Percentiles rank a stretch among this genome's conserved stretches.
phyloP scores from a whole-genome alignment of 2,113 vertebrate species.

The Strigops habroptila region DNA sequence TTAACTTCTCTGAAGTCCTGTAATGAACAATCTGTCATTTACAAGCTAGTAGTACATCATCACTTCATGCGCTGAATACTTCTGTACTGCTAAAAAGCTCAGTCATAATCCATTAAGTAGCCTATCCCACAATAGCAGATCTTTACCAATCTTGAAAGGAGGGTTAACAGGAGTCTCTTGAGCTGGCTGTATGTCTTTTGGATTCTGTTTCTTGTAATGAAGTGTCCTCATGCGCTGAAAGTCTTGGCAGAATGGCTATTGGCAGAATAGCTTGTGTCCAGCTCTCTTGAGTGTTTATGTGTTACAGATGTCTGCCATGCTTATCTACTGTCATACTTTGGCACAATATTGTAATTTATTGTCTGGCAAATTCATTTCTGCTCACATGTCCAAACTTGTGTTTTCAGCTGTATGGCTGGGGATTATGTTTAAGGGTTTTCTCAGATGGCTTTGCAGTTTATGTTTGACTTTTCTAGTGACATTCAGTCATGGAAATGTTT shows the following conservation, averaged over 20 bases:
- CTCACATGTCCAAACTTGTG: neutral
- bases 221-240: neutral
- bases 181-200: neutral
- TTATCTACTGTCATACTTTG: neutral
- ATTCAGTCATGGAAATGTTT: neutral
- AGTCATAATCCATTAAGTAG: neutral
- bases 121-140: neutral
- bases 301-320: neutral
- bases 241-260: neutral
- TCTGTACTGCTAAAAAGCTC: neutral
- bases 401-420: neutral
- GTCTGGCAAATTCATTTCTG: neutral
- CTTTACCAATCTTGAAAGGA: neutral
- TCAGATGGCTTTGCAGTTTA: neutral
- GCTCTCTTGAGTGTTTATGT: neutral
- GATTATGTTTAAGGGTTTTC: neutral
- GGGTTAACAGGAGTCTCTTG: neutral
- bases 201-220: neutral
- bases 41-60: neutral
- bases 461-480: neutral
- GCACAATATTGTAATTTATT: neutral
- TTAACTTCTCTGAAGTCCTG: constrained; percentile 32
- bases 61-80: neutral
- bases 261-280: neutral
- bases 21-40: constrained; percentile 29